phyloP scores from a whole-genome alignment of 1,140 invertebrate species.

The Ephestia elutella region DNA sequence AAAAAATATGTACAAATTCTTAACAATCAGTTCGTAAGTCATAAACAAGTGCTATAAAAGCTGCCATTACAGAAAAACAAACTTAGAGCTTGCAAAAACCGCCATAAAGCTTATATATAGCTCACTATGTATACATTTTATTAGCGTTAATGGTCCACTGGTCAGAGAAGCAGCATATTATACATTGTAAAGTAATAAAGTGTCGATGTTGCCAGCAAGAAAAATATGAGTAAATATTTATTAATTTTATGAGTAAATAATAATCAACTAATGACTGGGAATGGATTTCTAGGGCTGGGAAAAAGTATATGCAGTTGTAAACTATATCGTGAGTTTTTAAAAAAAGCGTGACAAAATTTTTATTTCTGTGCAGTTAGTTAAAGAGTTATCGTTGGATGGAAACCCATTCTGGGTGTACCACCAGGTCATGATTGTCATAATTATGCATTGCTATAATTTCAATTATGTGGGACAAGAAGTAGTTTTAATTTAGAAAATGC shows the following conservation, averaged over 20 bases:
- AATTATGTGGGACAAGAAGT: no score
- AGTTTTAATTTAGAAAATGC: no score
- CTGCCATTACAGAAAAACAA: background rate
- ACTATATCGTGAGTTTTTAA: background rate
- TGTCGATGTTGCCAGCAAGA: background rate
- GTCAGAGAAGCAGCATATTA: background rate
- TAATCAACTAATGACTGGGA: background rate
- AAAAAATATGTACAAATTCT: no score
- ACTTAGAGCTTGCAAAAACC: background rate
- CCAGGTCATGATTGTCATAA: no score
- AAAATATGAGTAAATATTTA: background rate
- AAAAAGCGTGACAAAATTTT: no score
- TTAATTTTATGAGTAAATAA: slow-evolving; percentile 2
- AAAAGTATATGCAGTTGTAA: background rate
- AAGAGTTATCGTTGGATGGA: no score
- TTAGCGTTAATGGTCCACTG: background rate
- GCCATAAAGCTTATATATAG: slow-evolving; percentile 1
- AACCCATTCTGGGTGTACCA: no score
- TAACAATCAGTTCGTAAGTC: background rate
- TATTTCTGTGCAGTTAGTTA: no score
- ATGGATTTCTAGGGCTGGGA: background rate
- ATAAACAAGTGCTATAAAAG: background rate
- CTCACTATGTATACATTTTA: background rate
- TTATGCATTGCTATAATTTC: no score
- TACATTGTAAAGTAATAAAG: background rate